These are phyloP conservation scores for Drosophila anomalipes DNA, from an alignment of 2,888 invertebrate genomes.

Conservation along the genomic window DNA sequence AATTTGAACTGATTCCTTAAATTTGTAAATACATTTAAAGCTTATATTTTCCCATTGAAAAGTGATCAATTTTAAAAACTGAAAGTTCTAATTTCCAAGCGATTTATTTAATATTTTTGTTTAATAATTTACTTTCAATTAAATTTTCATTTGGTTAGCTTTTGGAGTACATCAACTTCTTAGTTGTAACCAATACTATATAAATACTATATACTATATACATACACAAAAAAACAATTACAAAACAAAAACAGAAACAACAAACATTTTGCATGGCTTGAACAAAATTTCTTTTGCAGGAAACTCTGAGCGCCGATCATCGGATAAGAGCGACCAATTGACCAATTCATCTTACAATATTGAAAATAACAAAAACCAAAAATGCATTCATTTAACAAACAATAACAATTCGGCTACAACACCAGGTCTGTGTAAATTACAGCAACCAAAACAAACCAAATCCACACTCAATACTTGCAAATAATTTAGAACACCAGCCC, in stretches of 20 bases:
- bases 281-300: constrained; percentile 85
- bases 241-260: constrained; percentile 32
- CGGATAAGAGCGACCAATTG: constrained; percentile 85
- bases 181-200: constrained; percentile 23
- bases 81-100: background rate
- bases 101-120: constrained; percentile 6
- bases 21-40: background rate
- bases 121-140: constrained; percentile 16
- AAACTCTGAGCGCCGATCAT: constrained; percentile 85
- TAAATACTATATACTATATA: constrained; percentile 18
- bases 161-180: constrained; percentile 16
- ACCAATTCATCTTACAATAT: constrained; percentile 85
- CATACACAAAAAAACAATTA: constrained; percentile 16
- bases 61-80: background rate
- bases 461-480: constrained; percentile 32
- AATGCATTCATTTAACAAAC: constrained; percentile 85
- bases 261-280: constrained; percentile 85
- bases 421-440: constrained; percentile 85
- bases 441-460: constrained; percentile 55
- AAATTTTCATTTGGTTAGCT: constrained; percentile 20
- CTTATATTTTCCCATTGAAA: background rate
- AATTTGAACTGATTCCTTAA: background rate
- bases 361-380: constrained; percentile 85
- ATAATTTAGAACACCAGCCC: constrained; percentile 43
- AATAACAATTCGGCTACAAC: constrained; percentile 85